phyloP scores from a whole-genome alignment of 2,888 invertebrate genomes.

The Fragum fragum region DNA sequence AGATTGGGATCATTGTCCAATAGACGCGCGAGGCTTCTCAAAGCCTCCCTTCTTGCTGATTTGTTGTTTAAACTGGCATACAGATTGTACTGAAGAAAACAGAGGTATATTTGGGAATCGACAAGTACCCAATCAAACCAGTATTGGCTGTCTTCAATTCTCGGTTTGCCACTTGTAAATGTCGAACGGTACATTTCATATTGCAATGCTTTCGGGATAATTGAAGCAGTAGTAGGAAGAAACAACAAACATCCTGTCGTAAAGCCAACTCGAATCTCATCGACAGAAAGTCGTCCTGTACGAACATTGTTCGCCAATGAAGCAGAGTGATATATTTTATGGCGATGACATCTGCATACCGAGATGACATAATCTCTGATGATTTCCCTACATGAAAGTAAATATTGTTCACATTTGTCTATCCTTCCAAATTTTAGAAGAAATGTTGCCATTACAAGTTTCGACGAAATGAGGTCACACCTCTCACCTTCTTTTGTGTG shows the following conservation, averaged over 20 bases:
- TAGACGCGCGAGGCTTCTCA: background rate
- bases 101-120: conserved; percentile 17
- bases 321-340: background rate
- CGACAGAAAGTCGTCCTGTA: background rate
- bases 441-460: background rate
- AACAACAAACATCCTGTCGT: conserved; percentile 12
- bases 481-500: background rate
- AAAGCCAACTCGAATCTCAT: conserved; percentile 8
- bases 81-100: background rate
- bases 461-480: background rate
- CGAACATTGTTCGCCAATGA: conserved; percentile 1
- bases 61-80: background rate
- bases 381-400: background rate
- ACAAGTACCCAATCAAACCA: conserved; percentile 19
- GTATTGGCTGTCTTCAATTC: background rate
- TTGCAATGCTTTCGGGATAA: conserved; percentile 22
- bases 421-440: background rate
- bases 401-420: background rate
- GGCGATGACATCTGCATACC: background rate
- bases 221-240: background rate
- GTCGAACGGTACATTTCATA: conserved; percentile 38
- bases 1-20: conserved; percentile 15
- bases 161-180: background rate
- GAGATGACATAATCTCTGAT: background rate
- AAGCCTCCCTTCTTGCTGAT: background rate